Base-by-base conservation (phyloP, 1,140 invertebrate species). In the Philotrypesis tridentata region DNA sequence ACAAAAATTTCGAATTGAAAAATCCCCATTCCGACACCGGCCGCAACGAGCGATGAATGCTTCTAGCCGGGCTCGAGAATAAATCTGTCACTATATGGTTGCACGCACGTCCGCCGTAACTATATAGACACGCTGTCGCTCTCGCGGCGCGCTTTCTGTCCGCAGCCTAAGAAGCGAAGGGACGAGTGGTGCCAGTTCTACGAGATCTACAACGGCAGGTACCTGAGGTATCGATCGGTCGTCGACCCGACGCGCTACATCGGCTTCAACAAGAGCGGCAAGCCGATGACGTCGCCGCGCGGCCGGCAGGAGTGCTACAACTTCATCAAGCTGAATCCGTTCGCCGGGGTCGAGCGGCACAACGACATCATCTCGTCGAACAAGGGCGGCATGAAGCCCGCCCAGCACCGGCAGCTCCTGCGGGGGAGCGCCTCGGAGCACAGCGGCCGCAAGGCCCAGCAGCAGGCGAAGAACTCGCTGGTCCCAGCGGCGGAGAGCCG, bases 311-410 rank as follows among this genome's bases (percentile, higher is more conserved):
- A 92, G 82, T 93, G 93, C 85, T 90, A 91, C 87, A 92, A 92
- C 85, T 93, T 93, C 89, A 89, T 93, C 60, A 93, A 93, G 87
- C 90, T 90, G 78, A 92, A 92, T 81, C 89, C 91, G 33, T 89
- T 89, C 70, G 91, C 91, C 83, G 89, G 90, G 85, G 93, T 93
- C 84, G 85, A 88, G 65, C 88, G 91, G 17, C 93, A 93, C 87
- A 93, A 94, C 88, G 87, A 86, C 68, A 86, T 90, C 71, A 85
- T 93, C 83, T 90, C 90, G 76, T 88, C 86, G 82, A 89, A 89
- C 82, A 88, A 87, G 84, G 87, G 86, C 60, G 89, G 88, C 8
- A 87, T 88, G 85, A 86, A 87, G 65, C 48, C 7, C 12, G 9
- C 33, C 9, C 40, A 43, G 40, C 85, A 86, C 9, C 86, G 73